These are phyloP conservation scores for Microplitis manilae DNA, from an alignment of 2,888 invertebrate genomes.

Conservation along the genomic window DNA sequence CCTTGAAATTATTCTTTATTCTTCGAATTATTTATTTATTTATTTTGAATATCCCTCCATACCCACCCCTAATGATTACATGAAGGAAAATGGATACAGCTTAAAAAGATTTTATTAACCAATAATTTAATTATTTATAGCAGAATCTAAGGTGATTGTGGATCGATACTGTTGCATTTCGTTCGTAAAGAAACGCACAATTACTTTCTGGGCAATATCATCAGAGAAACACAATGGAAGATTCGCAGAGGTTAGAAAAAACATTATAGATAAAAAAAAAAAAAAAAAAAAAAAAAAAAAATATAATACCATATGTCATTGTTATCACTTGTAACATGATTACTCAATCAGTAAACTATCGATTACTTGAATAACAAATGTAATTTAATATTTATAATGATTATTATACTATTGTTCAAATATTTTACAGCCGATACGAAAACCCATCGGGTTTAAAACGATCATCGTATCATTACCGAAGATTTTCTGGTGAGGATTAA, in stretches of 20 bases:
- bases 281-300: not conserved
- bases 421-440: conserved; percentile 57
- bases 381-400: not conserved
- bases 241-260: conserved; percentile 61
- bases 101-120: too few relatives aligned
- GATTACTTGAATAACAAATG: not conserved
- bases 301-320: not conserved
- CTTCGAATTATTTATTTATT: too few relatives aligned
- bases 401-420: not conserved
- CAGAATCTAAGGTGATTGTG: conserved; percentile 65
- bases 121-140: conserved; percentile 34
- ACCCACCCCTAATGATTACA: too few relatives aligned
- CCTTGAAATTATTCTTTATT: not conserved
- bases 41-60: too few relatives aligned
- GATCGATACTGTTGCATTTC: conserved; percentile 49
- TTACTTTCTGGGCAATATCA: conserved; percentile 40
- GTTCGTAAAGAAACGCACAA: conserved; percentile 46
- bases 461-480: conserved; percentile 50
- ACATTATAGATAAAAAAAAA: conserved; percentile 4
- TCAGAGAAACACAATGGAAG: conserved; percentile 59
- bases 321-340: not conserved
- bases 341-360: not conserved
- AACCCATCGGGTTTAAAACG: conserved; percentile 58
- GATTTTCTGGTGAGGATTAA: conserved; percentile 48
- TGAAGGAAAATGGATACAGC: too few relatives aligned